Conservation (phyloP, 2,797 vertebrate species). For the Clarias fuscus region DNA sequence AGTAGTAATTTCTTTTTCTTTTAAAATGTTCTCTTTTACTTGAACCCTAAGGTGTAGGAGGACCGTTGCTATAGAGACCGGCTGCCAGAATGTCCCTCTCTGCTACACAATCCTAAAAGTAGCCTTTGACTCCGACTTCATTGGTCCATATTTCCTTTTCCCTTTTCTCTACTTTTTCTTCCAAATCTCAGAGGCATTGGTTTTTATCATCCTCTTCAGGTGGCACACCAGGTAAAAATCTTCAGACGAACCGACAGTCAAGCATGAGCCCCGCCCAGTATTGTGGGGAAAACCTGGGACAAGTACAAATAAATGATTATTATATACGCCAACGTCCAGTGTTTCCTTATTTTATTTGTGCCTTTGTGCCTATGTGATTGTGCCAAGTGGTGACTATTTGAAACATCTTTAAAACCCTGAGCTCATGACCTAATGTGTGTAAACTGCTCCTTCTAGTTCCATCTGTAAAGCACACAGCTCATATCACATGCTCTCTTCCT, state of each 20-base stretch:
- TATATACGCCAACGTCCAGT: not conserved
- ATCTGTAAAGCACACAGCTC: too few species aligned
- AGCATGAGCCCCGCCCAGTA: not conserved
- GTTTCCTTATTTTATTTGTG: too few species aligned
- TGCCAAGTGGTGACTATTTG: too few species aligned
- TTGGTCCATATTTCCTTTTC: conserved; percentile 78
- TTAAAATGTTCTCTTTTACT: not conserved
- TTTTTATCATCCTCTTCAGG: conserved; percentile 70
- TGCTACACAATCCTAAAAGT: conserved; percentile 76
- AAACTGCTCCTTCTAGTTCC: too few species aligned
- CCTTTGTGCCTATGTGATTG: too few species aligned
- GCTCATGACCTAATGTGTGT: too few species aligned
- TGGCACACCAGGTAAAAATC: conserved; percentile 63
- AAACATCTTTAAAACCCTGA: too few species aligned
- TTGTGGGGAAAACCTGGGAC: not conserved
- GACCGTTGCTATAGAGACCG: conserved; percentile 79
- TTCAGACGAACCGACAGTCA: conserved; percentile 52
- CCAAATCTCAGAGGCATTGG: conserved; percentile 71
- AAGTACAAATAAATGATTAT: not conserved
- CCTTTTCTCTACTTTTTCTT: conserved; percentile 71
- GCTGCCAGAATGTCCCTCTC: conserved; percentile 82
- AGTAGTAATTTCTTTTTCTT: not conserved
- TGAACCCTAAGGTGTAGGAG: conserved; percentile 66
- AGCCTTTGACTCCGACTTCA: conserved; percentile 68
- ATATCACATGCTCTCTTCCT: too few species aligned